phyloP scores from a whole-genome alignment of 2,797 vertebrate genomes.

The Gambusia yucatana region DNA sequence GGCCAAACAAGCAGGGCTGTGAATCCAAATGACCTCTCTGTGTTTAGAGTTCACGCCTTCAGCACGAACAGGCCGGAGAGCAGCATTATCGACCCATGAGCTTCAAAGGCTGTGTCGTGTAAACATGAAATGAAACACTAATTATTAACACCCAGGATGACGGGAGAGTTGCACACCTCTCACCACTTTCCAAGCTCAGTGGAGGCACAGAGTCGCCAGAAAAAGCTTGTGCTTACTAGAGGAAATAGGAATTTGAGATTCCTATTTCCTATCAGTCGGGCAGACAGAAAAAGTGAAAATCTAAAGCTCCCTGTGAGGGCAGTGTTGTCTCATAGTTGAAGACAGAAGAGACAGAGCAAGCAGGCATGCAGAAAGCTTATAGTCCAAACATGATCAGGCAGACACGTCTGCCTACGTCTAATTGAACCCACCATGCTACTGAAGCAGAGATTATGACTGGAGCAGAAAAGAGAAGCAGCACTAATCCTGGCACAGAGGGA shows the following conservation, averaged over 20 bases:
- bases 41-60: conserved; percentile 4
- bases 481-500: conserved; percentile 45
- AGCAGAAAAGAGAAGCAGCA: conserved; percentile 38
- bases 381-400: conserved; percentile 51
- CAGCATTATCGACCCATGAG: conserved; percentile 18
- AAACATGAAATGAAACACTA: conserved; percentile 17
- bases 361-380: conserved; percentile 40
- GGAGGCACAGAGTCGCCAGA: conserved; percentile 7
- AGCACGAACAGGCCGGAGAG: conserved; percentile 21
- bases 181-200: conserved; percentile 13
- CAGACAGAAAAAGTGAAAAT: background rate
- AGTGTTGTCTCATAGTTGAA: conserved; percentile 39
- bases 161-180: background rate
- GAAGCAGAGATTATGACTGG: conserved; percentile 52
- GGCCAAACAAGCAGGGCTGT: conserved; percentile 10
- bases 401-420: conserved; percentile 60
- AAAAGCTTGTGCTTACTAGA: conserved; percentile 16
- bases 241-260: background rate
- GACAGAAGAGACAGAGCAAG: background rate
- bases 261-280: background rate
- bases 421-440: conserved; percentile 64
- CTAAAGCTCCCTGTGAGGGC: conserved; percentile 50
- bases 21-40: conserved; percentile 4
- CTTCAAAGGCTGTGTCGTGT: conserved; percentile 23
- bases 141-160: conserved; percentile 27